phyloP scores from a whole-genome alignment of 2,113 vertebrate genomes.

The Phasianus colchicus region DNA sequence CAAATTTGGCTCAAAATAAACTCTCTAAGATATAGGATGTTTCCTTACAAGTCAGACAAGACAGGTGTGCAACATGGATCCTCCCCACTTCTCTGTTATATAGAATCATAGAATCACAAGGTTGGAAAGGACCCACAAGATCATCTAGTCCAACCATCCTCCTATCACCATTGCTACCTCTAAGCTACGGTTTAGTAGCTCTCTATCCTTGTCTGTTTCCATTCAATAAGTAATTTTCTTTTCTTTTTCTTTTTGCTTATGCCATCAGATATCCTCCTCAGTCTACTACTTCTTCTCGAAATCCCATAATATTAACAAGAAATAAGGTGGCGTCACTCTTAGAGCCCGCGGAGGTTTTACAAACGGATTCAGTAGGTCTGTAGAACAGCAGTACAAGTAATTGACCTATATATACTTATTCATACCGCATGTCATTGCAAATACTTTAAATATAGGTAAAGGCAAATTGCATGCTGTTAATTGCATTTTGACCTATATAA shows the following conservation, averaged over 20 bases:
- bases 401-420: background rate
- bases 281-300: background rate
- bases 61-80: background rate
- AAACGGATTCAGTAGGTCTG: background rate
- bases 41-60: background rate
- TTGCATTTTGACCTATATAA: constrained; percentile 23
- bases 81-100: background rate
- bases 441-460: background rate
- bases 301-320: background rate
- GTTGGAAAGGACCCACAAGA: too few species aligned
- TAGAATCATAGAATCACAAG: too few species aligned
- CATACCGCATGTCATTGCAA: background rate
- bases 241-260: background rate
- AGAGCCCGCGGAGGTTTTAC: background rate
- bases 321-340: background rate
- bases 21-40: background rate
- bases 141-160: too few species aligned
- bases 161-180: too few species aligned
- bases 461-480: background rate
- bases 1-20: background rate
- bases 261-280: background rate
- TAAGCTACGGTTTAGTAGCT: too few species aligned
- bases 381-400: background rate
- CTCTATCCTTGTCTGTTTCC: background rate
- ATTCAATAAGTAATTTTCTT: background rate